Evolutionary conservation across 2,888 invertebrate genomes (phyloP).

Genomic region (Beris chalybata): DNA sequence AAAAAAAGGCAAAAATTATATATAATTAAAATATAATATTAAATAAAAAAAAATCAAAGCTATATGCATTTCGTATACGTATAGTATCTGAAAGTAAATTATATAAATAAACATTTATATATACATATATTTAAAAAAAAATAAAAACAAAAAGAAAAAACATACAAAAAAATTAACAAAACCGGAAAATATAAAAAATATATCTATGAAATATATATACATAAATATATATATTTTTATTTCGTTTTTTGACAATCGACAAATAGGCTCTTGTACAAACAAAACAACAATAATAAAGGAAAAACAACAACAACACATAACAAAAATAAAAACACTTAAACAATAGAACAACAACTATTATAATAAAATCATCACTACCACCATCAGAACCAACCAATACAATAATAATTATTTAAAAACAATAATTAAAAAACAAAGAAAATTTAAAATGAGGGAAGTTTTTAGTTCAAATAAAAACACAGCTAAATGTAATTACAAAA

Average conservation of each 20-base stretch:
- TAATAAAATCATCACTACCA: no score
- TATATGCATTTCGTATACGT: constrained; percentile 18
- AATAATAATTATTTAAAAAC: no score
- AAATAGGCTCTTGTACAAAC: constrained; percentile 57
- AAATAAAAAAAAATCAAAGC: constrained; percentile 38
- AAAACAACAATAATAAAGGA: constrained; percentile 34
- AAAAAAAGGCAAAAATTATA: constrained; percentile 29
- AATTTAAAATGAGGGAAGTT: no score
- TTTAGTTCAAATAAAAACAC: no score
- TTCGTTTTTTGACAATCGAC: constrained; percentile 58
- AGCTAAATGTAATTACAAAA: neutral
- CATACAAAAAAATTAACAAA: constrained; percentile 27
- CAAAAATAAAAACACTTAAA: constrained; percentile 18
- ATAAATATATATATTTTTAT: constrained; percentile 46
- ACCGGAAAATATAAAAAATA: constrained; percentile 18
- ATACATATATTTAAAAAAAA: constrained; percentile 28
- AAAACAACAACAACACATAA: constrained; percentile 32
- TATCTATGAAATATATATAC: constrained; percentile 39
- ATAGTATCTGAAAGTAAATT: constrained; percentile 12
- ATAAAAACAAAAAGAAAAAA: constrained; percentile 22
- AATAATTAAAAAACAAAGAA: no score
- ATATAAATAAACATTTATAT: constrained; percentile 15
- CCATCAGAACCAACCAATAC: no score
- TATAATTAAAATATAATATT: constrained; percentile 28
- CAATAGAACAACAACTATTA: constrained; percentile 18